Conservation (phyloP, 2,113 vertebrate genomes). For the Cryptomyrus ogoouensis region DNA sequence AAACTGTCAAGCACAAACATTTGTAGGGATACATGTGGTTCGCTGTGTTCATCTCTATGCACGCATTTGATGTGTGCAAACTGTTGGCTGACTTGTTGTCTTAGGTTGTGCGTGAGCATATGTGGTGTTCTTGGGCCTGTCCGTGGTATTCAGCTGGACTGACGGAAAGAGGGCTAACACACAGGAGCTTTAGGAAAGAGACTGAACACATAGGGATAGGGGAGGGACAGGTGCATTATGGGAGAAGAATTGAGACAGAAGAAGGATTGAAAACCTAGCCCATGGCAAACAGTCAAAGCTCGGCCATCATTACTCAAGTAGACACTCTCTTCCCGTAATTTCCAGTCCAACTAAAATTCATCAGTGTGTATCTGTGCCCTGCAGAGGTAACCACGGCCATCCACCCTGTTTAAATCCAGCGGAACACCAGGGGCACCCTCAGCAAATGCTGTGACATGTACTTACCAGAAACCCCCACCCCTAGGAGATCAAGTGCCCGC, state of each 20-base stretch:
- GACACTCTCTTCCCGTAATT: not conserved
- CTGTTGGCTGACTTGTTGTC: not conserved
- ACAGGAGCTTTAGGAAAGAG: not conserved
- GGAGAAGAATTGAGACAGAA: not conserved
- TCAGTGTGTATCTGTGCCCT: not conserved
- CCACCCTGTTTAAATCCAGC: not conserved
- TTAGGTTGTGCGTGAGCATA: not conserved
- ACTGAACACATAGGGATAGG: not conserved
- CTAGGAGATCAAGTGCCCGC: not conserved
- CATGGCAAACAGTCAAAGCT: not conserved
- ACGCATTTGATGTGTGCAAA: not conserved
- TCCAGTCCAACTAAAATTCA: constrained; percentile 4
- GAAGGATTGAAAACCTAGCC: not conserved
- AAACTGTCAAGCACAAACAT: not conserved
- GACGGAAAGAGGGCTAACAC: not conserved
- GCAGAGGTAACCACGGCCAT: not conserved
- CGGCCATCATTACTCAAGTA: not conserved
- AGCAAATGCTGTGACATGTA: not conserved
- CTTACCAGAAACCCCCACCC: not conserved
- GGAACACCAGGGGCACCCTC: not conserved
- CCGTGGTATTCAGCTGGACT: not conserved
- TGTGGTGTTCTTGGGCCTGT: not conserved
- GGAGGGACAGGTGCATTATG: not conserved
- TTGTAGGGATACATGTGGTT: not conserved
- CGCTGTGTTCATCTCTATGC: not conserved